Evolutionary conservation across 2,888 invertebrate species (phyloP), one percentile per base, ranked within the genome.

Genomic region (Cecidostiba fungosa): DNA sequence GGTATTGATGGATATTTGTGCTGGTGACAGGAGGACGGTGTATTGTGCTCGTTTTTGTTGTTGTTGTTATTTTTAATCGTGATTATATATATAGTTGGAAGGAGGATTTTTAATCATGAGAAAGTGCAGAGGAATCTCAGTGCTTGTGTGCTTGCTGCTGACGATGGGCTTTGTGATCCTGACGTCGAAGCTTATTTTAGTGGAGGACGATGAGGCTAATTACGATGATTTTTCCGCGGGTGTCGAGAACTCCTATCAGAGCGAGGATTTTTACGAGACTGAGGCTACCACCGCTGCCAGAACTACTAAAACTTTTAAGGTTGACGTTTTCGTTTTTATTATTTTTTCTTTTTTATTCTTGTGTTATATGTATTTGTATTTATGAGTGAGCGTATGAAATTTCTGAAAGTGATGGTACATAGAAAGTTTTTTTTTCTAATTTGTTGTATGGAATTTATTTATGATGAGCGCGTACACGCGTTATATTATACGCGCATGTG

Each of bases 121-220:
- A 6, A 74, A 32, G 50, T 85, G 82, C 69, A 72, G 80, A n/a
- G 62, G 79, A 3, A 43, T 77, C 3, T 80, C 80, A 8, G 29
- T 78, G 43, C 14, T 84, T 1, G 32, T 73, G 8, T 80, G 82
- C 39, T 80, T 87, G 14, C 10, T 29, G 5, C 26, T 87, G n/a
- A 77, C 70, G 16, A 77, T 47, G 77, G 82, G 62, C 39, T 77
- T 87, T 54, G 29, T 87, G 10, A 59, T 23, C 0, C 66, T 85
- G 5, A 77, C 82, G 16, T 83, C 87, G 16, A 79, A 73, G 69
- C 16, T 84, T 1, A 32, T 83, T 1, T 23, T 80, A 23, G 50
- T 87, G 16, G 72, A 39, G 29, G 80, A 80, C 29, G 77, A 83
- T 12, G 72, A 47, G 8, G 78, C 5, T 5, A n/a, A n/a, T n/a